Percentiles rank a stretch among this genome's conserved stretches.
Conservation (phyloP, 1,140 invertebrate genomes). For the Euura saliciscinereae region DNA sequence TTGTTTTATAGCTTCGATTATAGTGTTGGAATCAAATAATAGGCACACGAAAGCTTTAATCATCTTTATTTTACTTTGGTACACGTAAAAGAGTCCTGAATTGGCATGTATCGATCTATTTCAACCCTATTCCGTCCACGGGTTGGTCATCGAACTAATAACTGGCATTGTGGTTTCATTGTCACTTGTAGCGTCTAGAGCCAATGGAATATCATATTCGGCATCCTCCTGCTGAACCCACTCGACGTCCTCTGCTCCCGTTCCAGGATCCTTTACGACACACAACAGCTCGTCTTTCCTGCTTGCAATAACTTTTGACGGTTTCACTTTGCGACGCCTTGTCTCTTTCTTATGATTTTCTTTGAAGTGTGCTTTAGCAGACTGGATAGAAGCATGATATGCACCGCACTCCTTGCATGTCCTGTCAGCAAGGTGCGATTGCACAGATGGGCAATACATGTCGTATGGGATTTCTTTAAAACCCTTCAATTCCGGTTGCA, state of each 20-base stretch:
- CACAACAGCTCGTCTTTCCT: background rate
- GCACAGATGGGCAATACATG: background rate
- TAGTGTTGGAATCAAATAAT: background rate
- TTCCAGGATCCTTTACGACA: background rate
- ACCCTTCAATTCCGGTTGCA: background rate
- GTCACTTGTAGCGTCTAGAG: background rate
- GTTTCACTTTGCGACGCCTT: conserved; percentile 9
- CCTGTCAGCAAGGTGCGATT: conserved; percentile 10
- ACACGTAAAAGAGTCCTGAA: background rate
- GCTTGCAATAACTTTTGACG: background rate
- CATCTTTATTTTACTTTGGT: background rate
- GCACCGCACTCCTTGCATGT: conserved; percentile 13
- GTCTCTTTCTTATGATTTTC: conserved; percentile 9
- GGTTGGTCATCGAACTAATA: background rate
- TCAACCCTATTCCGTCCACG: background rate
- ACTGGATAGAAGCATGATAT: conserved; percentile 13
- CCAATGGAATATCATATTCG: conserved; percentile 4
- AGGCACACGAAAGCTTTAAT: background rate
- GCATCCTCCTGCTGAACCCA: background rate
- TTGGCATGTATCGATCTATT: background rate
- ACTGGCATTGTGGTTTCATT: background rate
- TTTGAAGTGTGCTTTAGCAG: background rate
- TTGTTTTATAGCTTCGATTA: background rate
- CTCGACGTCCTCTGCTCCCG: conserved; percentile 1
- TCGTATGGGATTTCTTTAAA: conserved; percentile 13